phyloP scores from a whole-genome alignment of 2,113 vertebrate species.

The Colistium nudipinnis region DNA sequence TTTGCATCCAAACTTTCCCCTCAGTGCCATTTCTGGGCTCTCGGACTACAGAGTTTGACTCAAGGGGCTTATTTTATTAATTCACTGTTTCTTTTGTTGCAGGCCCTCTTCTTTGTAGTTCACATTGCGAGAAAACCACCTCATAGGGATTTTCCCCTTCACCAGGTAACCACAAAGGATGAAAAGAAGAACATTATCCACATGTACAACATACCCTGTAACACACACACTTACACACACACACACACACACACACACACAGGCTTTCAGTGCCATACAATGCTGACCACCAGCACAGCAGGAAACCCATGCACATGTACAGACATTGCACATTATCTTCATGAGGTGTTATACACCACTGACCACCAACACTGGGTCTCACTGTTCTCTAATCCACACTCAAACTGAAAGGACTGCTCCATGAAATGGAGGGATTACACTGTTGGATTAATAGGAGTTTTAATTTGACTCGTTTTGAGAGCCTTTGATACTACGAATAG shows the following conservation, averaged over 20 bases:
- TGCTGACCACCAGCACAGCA: constrained; percentile 67
- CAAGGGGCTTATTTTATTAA: constrained; percentile 65
- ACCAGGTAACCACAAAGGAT: constrained; percentile 77
- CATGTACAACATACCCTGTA: constrained; percentile 66
- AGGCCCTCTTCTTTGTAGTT: constrained; percentile 54
- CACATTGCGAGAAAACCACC: constrained; percentile 73
- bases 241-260: constrained; percentile 40
- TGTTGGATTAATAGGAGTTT: constrained; percentile 76
- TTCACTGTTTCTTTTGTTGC: constrained; percentile 71
- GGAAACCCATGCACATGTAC: constrained; percentile 45
- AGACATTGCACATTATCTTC: constrained; percentile 68
- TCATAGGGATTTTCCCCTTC: constrained; percentile 79
- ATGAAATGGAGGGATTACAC: constrained; percentile 75
- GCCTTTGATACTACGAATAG: constrained; percentile 55
- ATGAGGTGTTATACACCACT: constrained; percentile 79
- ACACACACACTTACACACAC: constrained; percentile 24
- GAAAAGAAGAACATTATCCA: constrained; percentile 76
- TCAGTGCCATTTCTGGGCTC: constrained; percentile 14
- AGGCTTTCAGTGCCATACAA: constrained; percentile 25
- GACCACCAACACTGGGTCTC: constrained; percentile 78
- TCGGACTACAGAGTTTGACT: constrained; percentile 44
- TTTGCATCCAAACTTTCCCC: constrained; percentile 20
- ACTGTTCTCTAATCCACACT: constrained; percentile 78
- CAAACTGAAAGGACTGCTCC: constrained; percentile 63
- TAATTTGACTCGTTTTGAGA: constrained; percentile 77